phyloP scores from a whole-genome alignment of 2,113 vertebrate genomes.

The Poeciliopsis occidentalis region DNA sequence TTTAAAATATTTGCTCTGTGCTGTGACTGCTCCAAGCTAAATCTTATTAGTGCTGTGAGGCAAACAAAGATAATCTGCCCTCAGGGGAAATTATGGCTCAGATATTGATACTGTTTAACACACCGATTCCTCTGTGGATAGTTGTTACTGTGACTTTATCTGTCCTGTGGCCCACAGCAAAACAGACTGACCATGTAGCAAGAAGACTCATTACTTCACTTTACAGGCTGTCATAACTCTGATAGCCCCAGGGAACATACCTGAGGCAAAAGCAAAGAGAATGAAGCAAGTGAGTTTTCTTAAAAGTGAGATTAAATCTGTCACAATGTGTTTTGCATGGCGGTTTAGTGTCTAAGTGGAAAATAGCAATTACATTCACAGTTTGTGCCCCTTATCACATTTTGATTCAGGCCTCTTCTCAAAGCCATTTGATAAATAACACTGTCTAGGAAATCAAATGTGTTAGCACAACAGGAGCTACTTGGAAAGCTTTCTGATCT shows the following conservation, averaged over 20 bases:
- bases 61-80: slow-evolving; percentile 9
- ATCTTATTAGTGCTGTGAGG: slow-evolving; percentile 2
- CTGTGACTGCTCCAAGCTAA: neutral
- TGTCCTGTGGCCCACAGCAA: slow-evolving; percentile 21
- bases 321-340: slow-evolving; percentile 34
- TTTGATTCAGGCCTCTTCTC: slow-evolving; percentile 11
- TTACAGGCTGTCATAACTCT: slow-evolving; percentile 37
- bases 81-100: slow-evolving; percentile 34
- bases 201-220: slow-evolving; percentile 52
- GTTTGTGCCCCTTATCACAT: slow-evolving; percentile 1
- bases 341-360: slow-evolving; percentile 5
- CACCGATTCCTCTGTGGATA: slow-evolving; percentile 31
- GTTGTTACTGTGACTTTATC: slow-evolving; percentile 47
- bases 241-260: slow-evolving; percentile 17
- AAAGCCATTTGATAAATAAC: slow-evolving; percentile 20
- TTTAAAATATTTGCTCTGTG: neutral
- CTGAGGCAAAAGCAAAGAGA: slow-evolving; percentile 8
- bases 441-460: slow-evolving; percentile 4
- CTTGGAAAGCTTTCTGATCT: slow-evolving; percentile 33
- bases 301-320: slow-evolving; percentile 43
- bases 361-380: slow-evolving; percentile 21
- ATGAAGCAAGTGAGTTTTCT: slow-evolving; percentile 35
- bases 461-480: neutral
- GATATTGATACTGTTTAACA: slow-evolving; percentile 45
- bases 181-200: slow-evolving; percentile 41